phyloP scores from a whole-genome alignment of 2,113 vertebrate genomes.

The Sterna hirundo region DNA sequence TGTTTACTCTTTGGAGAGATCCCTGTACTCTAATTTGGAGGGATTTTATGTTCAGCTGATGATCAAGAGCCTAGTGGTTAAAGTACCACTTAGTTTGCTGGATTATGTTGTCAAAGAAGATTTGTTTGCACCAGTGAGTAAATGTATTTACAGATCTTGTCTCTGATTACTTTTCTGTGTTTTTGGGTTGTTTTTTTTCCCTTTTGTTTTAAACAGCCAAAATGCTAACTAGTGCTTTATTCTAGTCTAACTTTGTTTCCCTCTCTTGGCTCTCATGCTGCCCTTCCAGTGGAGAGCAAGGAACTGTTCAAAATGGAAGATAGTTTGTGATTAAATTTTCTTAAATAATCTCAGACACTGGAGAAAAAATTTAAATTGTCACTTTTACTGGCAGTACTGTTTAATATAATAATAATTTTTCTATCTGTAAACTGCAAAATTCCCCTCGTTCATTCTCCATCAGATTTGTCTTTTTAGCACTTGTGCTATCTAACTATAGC shows the following conservation, averaged over 20 bases:
- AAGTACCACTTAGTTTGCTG: neutral
- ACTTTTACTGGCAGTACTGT: neutral
- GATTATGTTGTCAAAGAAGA: constrained; percentile 11
- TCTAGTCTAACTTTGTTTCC: neutral
- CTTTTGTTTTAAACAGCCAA: neutral
- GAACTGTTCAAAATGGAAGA: neutral
- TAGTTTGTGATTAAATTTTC: neutral
- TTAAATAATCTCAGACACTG: neutral
- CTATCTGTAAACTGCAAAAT: neutral
- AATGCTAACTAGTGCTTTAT: neutral
- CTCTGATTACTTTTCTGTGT: neutral
- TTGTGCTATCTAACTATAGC: neutral
- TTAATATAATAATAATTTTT: neutral
- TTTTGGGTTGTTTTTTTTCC: neutral
- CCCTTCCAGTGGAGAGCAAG: neutral
- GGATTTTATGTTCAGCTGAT: neutral
- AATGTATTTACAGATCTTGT: neutral
- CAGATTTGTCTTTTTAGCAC: neutral
- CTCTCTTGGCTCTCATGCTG: neutral
- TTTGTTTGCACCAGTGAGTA: neutral
- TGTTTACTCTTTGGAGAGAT: neutral
- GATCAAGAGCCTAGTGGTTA: neutral
- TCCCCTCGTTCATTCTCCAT: rapidly evolving
- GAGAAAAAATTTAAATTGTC: neutral
- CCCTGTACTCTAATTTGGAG: neutral